Conservation (phyloP, 2,797 vertebrate genomes). For the Halcyon smyrnensis region DNA sequence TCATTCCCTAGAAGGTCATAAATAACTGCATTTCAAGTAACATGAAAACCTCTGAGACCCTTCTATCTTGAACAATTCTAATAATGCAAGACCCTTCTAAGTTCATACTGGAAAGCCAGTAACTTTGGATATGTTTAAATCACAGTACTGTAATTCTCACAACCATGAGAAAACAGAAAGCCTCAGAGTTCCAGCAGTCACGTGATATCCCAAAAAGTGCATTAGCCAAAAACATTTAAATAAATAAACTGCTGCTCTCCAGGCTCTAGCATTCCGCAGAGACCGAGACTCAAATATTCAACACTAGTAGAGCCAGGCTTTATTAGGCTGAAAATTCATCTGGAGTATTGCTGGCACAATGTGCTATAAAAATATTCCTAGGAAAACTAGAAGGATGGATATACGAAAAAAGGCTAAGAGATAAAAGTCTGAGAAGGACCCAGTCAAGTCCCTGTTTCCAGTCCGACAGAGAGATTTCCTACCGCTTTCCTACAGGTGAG, state of each 20-base stretch:
- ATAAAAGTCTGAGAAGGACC: neutral
- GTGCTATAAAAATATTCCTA: neutral
- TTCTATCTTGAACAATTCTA: neutral
- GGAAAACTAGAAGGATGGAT: neutral
- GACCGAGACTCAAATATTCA: neutral
- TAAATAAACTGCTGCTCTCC: constrained; percentile 22
- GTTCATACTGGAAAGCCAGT: neutral
- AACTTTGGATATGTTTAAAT: neutral
- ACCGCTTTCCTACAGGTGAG: neutral
- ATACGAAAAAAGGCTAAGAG: neutral
- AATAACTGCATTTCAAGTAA: neutral
- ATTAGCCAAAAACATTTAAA: constrained; percentile 45
- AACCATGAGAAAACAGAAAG: constrained; percentile 35
- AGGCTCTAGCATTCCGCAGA: neutral
- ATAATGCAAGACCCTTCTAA: neutral
- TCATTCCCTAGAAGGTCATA: neutral
- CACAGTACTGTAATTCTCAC: neutral
- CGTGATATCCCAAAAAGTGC: neutral
- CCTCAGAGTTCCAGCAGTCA: constrained; percentile 10
- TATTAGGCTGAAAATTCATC: neutral
- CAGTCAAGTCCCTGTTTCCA: neutral
- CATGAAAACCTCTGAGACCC: neutral
- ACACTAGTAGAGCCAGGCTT: neutral
- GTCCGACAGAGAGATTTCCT: neutral
- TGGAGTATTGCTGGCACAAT: neutral